Percentiles rank a stretch among this genome's conserved stretches.
Conservation (phyloP, 2,797 vertebrate genomes). For the Betta splendens region DNA sequence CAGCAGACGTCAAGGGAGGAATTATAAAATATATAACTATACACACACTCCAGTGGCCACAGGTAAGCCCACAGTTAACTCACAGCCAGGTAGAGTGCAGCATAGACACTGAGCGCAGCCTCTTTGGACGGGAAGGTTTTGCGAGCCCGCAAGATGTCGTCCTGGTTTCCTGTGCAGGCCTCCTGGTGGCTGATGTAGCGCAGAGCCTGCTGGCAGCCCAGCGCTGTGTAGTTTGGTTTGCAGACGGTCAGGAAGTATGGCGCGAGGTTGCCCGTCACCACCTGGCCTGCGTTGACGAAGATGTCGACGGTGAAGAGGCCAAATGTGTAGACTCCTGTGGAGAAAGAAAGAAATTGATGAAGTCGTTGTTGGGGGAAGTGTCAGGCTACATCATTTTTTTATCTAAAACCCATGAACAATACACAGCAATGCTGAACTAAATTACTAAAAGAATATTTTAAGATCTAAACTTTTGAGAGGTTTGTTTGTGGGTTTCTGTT, state of each 20-base stretch:
- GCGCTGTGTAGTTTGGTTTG: conserved; percentile 96
- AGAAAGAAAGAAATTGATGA: conserved; percentile 33
- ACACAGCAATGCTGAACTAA: too few species aligned
- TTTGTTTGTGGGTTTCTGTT: too few species aligned
- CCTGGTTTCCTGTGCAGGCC: conserved; percentile 93
- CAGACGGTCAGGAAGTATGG: conserved; percentile 98
- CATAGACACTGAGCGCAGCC: conserved; percentile 94
- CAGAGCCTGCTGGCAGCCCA: conserved; percentile 93
- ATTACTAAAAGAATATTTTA: too few species aligned
- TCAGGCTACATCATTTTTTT: too few species aligned
- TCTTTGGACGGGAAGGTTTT: conserved; percentile 99
- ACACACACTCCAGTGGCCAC: too few species aligned
- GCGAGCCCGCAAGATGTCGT: conserved; percentile 91
- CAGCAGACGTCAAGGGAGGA: too few species aligned
- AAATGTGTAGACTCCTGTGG: conserved; percentile 93
- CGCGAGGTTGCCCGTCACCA: conserved; percentile 96
- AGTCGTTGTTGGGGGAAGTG: background rate
- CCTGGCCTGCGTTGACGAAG: conserved; percentile 98
- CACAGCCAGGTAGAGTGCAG: conserved; percentile 94
- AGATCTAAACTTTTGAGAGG: too few species aligned
- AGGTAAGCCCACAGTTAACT: conserved; percentile 73
- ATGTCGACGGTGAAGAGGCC: conserved; percentile 98
- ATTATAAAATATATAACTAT: too few species aligned
- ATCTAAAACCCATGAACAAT: too few species aligned
- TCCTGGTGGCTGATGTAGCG: conserved; percentile 95